Evolutionary conservation across 1,140 invertebrate species (phyloP), one percentile per base, ranked within the genome.

Genomic region (Heterodera carotae): DNA sequence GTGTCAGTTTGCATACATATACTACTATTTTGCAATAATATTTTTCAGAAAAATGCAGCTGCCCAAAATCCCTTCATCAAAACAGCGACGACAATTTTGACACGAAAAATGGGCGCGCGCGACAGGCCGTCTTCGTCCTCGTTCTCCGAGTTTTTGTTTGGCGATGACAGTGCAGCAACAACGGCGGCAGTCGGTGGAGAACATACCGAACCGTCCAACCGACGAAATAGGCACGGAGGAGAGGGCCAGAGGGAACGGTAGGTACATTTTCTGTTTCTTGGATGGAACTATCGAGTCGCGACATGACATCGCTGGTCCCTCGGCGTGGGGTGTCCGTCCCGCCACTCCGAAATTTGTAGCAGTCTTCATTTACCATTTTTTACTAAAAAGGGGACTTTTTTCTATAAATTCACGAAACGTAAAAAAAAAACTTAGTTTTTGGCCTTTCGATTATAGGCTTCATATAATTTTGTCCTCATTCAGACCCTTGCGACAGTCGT

Each of bases 131-230:
- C 48, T 0, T 56, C 48, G 5, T 56, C 48, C 15, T 56, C 48
- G 22, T 56, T 56, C 48, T 56, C 48, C 48, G 48, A 56, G 22
- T 56, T 56, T 56, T 56, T 56, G 48, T 56, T 56, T 56, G 48
- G 48, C 22, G 48, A 56, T 56, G 48, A 56, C 15, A 56, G 15
- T 53, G 10, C 36, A 22, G 18, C 48, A 22, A 5, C 18, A 22
- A 56, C 15, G 7, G 39, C 15, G 39, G 39, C 15, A 12, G 39
- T n/a, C 12, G 48, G 48, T n/a, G 48, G 22, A 56, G 48, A 56
- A 12, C 12, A 43, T 43, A 43, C 6, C 12, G 39, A 12, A 12
- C 6, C 2, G 18, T 56, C 18, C 18, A n/a, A 22, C 4, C 48
- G 48, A 2, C 48, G 48, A 15, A 56, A 56, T 56, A 18, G 48